A percentile compares a stretch with the other conserved stretches of the same genome.
phyloP scores from a whole-genome alignment of 2,797 vertebrate species.

The Monodelphis domestica region DNA sequence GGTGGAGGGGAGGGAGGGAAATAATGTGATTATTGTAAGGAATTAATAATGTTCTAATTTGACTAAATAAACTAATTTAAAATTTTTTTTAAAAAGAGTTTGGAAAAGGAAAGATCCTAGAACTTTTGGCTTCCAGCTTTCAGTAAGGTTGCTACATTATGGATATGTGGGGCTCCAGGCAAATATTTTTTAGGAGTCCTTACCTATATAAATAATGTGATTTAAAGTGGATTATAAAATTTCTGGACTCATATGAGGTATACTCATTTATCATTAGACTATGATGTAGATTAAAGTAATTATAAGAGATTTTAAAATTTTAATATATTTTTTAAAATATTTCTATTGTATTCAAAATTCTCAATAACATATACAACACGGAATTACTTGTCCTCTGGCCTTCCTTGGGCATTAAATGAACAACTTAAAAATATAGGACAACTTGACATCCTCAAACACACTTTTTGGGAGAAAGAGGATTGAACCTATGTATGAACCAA shows the following conservation, averaged over 20 bases:
- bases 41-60: no score
- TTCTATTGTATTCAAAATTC: not conserved
- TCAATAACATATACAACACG: not conserved
- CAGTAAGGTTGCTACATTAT: not conserved
- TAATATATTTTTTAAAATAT: not conserved
- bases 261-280: not conserved
- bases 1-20: no score
- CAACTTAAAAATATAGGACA: not conserved
- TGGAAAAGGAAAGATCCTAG: not conserved
- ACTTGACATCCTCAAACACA: not conserved
- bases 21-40: no score
- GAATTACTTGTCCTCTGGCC: not conserved
- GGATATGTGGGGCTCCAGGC: not conserved
- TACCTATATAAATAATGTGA: not conserved
- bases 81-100: no score
- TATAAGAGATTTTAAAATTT: not conserved
- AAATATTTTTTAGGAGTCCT: not conserved
- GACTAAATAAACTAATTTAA: no score
- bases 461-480: not conserved
- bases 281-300: not conserved
- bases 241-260: not conserved
- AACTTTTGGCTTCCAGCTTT: not conserved
- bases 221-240: not conserved
- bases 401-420: not conserved
- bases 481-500: not conserved